phyloP scores from a whole-genome alignment of 2,888 invertebrate species.

The Endomychus coccineus region DNA sequence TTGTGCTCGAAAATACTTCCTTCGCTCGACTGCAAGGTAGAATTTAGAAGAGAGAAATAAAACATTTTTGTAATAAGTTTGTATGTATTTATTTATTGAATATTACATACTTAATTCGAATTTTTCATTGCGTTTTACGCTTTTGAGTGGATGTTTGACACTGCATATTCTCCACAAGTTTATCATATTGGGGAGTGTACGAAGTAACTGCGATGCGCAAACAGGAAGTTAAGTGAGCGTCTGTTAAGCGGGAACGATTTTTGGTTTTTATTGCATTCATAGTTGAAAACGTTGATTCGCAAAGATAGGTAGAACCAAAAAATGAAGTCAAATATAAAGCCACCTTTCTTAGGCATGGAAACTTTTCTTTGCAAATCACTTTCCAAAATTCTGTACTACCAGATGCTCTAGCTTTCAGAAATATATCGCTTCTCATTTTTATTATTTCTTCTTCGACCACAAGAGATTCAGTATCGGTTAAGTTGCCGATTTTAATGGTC shows the following conservation, averaged over 20 bases:
- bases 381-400: conserved; percentile 6
- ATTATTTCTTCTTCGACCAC: conserved; percentile 3
- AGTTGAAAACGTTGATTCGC: conserved; percentile 10
- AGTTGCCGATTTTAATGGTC: neutral
- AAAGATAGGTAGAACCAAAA: conserved; percentile 10
- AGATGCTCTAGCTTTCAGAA: conserved; percentile 5
- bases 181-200: conserved; percentile 8
- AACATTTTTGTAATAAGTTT: too few species aligned
- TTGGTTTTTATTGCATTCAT: conserved; percentile 10
- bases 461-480: too few species aligned
- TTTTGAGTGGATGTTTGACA: neutral
- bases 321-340: conserved; percentile 7
- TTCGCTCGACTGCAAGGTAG: too few species aligned
- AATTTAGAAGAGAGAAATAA: too few species aligned
- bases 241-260: conserved; percentile 7
- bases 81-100: too few species aligned
- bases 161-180: conserved; percentile 2
- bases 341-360: conserved; percentile 2
- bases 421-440: conserved; percentile 3
- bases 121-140: too few species aligned
- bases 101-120: too few species aligned
- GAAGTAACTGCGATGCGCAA: conserved; percentile 8
- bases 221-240: conserved; percentile 5
- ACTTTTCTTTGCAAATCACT: conserved; percentile 4
- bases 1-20: too few species aligned